A percentile compares a stretch with the other conserved stretches of the same genome.
phyloP scores from a whole-genome alignment of 2,797 vertebrate genomes.

The Falco biarmicus region DNA sequence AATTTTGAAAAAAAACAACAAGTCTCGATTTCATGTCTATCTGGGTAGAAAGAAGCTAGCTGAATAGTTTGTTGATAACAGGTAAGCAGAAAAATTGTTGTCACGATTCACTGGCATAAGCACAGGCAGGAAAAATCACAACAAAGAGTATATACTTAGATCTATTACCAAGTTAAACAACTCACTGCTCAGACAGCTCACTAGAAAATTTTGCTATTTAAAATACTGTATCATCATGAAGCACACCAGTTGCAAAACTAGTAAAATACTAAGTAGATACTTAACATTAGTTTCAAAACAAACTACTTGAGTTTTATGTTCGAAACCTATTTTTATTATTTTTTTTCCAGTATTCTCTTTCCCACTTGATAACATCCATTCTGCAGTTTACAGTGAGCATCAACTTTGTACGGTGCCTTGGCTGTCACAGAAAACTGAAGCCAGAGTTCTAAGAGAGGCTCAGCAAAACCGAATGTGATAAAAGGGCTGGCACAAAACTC shows the following conservation, averaged over 20 bases:
- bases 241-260: background rate
- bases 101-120: background rate
- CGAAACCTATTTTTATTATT: background rate
- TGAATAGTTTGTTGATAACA: conserved; percentile 23
- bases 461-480: background rate
- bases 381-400: background rate
- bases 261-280: background rate
- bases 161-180: background rate
- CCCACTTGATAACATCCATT: background rate
- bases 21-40: background rate
- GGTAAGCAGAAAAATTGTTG: conserved; percentile 22
- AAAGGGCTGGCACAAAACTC: background rate
- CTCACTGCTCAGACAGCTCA: conserved; percentile 15
- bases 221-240: background rate
- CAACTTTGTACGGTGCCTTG: background rate
- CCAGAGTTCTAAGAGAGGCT: background rate
- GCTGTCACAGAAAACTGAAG: background rate
- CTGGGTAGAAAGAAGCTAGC: background rate
- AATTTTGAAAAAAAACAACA: background rate
- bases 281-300: background rate
- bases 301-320: background rate
- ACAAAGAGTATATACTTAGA: background rate
- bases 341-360: background rate
- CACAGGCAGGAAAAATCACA: background rate
- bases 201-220: conserved; percentile 40